Evolutionary conservation across 2,113 vertebrate genomes (phyloP), one percentile per base, ranked within the genome.

Genomic region (Polypterus bichir): DNA sequence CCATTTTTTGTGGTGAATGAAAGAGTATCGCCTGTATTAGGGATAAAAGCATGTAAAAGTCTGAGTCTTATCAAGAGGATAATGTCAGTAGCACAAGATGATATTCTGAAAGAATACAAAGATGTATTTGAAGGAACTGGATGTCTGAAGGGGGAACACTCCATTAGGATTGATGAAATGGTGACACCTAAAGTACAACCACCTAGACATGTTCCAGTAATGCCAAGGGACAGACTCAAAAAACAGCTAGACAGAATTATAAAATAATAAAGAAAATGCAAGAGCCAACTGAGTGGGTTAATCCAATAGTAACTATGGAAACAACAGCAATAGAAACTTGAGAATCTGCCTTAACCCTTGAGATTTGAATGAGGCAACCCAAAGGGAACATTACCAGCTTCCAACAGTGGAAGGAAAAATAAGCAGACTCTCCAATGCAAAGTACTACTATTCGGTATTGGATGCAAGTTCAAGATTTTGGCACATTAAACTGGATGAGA

Each of bases 401-500:
- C 27, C 27, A 27, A 27, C 27, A 27, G 60, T 62, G 4, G 62
- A 64, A 3, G 55, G 62, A 59, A 62, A 65, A 48, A 64, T 53
- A 7, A 9, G 54, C 47, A 68, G 27, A 27, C 27, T 27, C 4
- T 10, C 49, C 4, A 61, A 69, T 53, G 64, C 64, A 3, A 64
- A 63, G 49, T 69, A 69, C 54, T 66, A 63, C 27, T 27, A 27
- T 59, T 54, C 58, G 54, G 59, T 58, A 11, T 27, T 69, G 5
- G 64, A 69, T 46, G 58, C 64, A 61, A 69, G 64, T 9, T 69
- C 64, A 61, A 64, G 64, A 7, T 66, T 64, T 64, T 69, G 68
- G 61, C 64, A 66, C 60, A 58, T 66, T 4, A 66, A 64, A 48
- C 48, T 69, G 53, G 68, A 66, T 11, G 59, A 69, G 6, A 60